A percentile compares a stretch with the other conserved stretches of the same genome.
These are phyloP conservation scores for Amblyjoppa proteus DNA, from an alignment of 2,888 invertebrate species.

Conservation along the genomic window DNA sequence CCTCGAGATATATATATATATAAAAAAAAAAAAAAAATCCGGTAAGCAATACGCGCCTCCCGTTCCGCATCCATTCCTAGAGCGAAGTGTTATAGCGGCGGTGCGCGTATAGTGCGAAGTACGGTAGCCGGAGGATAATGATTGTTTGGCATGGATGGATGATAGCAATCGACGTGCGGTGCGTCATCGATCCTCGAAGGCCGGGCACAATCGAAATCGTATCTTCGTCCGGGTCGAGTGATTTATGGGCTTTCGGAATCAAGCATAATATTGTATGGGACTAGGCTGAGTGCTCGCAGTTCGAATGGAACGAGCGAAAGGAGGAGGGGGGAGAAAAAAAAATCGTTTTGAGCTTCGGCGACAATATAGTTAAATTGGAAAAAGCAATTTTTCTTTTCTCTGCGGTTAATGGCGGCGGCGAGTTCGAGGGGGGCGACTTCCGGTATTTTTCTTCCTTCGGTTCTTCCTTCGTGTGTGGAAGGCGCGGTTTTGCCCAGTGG, in stretches of 20 bases:
- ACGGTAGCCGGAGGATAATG: conserved; percentile 24
- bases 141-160: conserved; percentile 56
- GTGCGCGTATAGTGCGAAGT: neutral
- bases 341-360: neutral
- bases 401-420: conserved; percentile 10
- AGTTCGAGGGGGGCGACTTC: conserved; percentile 31
- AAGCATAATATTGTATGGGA: conserved; percentile 20
- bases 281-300: neutral
- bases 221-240: conserved; percentile 23
- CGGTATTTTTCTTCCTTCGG: conserved; percentile 9
- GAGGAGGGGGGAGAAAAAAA: neutral
- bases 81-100: conserved; percentile 8
- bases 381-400: conserved; percentile 20
- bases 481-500: neutral
- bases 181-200: conserved; percentile 19
- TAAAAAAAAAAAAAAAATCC: conserved; percentile 15
- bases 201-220: conserved; percentile 15
- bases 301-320: neutral
- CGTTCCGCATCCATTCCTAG: neutral
- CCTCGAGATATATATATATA: conserved; percentile 9
- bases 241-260: conserved; percentile 38
- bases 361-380: conserved; percentile 53
- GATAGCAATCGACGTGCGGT: conserved; percentile 32
- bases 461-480: neutral
- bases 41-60: neutral